Evolutionary conservation across 2,113 vertebrate genomes (phyloP).

Genomic region (Dryoscopus gambensis): DNA sequence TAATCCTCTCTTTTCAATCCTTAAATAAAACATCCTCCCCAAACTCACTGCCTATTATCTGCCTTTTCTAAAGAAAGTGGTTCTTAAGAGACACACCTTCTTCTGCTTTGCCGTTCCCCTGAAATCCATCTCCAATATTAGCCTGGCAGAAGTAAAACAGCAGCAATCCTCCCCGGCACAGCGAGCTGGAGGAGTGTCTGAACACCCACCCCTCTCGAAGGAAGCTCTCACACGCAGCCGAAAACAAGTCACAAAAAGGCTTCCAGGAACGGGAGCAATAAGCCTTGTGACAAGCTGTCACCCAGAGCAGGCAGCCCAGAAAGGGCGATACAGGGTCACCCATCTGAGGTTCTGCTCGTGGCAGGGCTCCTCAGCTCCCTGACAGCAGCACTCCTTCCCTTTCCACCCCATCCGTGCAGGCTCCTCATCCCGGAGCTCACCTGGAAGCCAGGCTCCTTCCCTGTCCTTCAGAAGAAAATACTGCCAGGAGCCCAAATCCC

Average conservation of each 20-base stretch:
- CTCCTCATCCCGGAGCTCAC: background rate
- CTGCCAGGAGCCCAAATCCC: background rate
- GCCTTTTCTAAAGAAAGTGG: background rate
- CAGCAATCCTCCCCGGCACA: background rate
- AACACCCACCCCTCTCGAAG: background rate
- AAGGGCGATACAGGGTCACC: background rate
- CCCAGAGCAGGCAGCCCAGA: background rate
- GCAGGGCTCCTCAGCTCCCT: background rate
- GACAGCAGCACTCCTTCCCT: background rate
- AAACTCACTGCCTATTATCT: background rate
- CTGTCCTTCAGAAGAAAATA: background rate
- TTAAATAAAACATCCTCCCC: slow-evolving; percentile 17
- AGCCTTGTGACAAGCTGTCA: background rate
- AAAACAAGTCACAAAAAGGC: background rate
- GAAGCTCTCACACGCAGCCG: background rate
- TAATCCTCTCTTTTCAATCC: background rate
- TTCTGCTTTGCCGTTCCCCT: background rate
- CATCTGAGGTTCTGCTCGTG: background rate
- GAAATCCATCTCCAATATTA: background rate
- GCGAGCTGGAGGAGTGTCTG: background rate
- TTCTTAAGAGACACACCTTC: background rate
- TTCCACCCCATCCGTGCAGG: accelerated
- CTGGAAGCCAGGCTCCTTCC: background rate
- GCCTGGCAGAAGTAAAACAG: background rate
- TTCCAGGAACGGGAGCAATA: background rate